A percentile compares a stretch with the other conserved stretches of the same genome.
Conservation (phyloP, 1,140 invertebrate species). For the Drosophila nannoptera region DNA sequence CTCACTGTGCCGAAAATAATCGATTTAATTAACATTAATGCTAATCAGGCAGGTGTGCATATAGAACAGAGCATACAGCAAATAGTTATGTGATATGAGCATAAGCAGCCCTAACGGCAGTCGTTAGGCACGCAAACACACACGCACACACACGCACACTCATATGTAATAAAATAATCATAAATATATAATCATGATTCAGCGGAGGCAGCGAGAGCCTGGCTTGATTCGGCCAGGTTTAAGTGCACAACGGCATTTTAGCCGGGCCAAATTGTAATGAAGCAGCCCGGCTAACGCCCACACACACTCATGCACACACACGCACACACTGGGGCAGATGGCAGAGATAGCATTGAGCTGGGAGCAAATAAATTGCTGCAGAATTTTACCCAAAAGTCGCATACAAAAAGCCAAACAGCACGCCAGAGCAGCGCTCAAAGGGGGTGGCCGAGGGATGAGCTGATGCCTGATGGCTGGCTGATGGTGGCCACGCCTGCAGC, state of each 20-base stretch:
- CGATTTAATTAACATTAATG: conserved; percentile 71
- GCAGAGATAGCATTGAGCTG: conserved; percentile 41
- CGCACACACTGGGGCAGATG: conserved; percentile 10
- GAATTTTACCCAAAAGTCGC: conserved; percentile 76
- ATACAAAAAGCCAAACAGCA: conserved; percentile 57
- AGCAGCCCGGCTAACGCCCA: conserved; percentile 14
- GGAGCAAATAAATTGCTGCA: conserved; percentile 73
- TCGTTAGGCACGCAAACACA: conserved; percentile 34
- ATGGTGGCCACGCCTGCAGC: conserved; percentile 41
- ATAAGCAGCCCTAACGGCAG: conserved; percentile 26
- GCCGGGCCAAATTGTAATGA: conserved; percentile 38
- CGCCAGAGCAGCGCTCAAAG: conserved; percentile 13
- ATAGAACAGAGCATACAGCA: conserved; percentile 11
- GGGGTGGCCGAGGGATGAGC: background rate
- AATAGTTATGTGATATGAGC: conserved; percentile 10
- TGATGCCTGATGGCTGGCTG: background rate
- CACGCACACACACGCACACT: conserved; percentile 23
- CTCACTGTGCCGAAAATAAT: conserved; percentile 44
- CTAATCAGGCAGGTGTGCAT: conserved; percentile 22
- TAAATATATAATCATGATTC: conserved; percentile 75
- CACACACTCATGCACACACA: conserved; percentile 15
- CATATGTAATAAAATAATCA: conserved; percentile 74
- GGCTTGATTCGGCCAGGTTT: conserved; percentile 10
- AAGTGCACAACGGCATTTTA: conserved; percentile 37
- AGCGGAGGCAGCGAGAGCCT: conserved; percentile 21